Base-by-base conservation (phyloP, 2,797 vertebrate species). In the Darevskia nairensis region DNA sequence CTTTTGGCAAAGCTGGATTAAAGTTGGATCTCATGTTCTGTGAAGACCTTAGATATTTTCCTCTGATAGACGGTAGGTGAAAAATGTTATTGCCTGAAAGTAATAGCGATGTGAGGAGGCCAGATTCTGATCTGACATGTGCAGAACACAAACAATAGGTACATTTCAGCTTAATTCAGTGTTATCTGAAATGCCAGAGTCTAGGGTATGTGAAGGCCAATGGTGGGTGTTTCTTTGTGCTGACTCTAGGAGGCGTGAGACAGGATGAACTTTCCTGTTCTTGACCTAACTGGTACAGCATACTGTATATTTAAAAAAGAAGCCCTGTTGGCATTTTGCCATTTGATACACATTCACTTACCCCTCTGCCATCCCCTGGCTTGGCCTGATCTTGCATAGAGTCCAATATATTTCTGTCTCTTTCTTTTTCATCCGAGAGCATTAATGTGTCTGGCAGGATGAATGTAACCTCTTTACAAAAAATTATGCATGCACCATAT, bases 1-100 rank as follows among this genome's bases (percentile, higher is more conserved):
- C 74, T 88, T 90, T 61, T 6, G 19, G 39, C 80, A 89, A 89
- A 84, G 68, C 86, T 61, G 84, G 80, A 0, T 69, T 82, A 68
- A 64, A 91, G 87, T 86, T 93, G 86, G 91, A 93, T 82, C 78
- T 90, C 89, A 87, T 85, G 82, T 90, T 86, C 91, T 87, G 86
- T 80, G 21, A 91, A 88, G 88, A 77, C 77, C 91, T 84, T 78
- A 90, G 89, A 90, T 86, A 88, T 93, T 94, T 95, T 94, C 93
- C 89, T 82, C 89, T 92, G 93, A 91, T 89, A 92, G 90, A 90
- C 87, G 76, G 55, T 64, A 90, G 71, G 76, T 90, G 90, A 83
- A 78, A 85, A 76, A 92, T 88, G 91, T 86, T 91, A 35, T 86
- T 75, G 35, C 91, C 92, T 88, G 90, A 93, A 94, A 90, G 76